phyloP scores from a whole-genome alignment of 2,888 invertebrate species.

The Lithophane semibrunnea region DNA sequence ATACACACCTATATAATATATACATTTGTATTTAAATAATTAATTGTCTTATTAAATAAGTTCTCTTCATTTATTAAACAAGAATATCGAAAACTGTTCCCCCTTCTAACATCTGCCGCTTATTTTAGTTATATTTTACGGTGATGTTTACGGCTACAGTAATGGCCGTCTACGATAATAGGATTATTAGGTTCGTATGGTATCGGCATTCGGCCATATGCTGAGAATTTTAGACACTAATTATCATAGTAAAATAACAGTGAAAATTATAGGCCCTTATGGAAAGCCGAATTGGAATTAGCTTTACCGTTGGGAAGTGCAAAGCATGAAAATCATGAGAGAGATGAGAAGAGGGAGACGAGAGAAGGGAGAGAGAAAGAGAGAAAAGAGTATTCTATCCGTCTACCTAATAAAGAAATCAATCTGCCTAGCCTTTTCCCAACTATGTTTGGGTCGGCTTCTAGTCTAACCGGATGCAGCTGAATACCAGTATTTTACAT shows the following conservation, averaged over 20 bases:
- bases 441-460: too few relatives aligned
- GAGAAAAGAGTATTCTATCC: background rate
- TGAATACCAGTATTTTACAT: too few relatives aligned
- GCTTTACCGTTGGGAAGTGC: background rate
- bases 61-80: background rate
- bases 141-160: constrained; percentile 24
- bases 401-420: too few relatives aligned
- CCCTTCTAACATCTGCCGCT: constrained; percentile 42
- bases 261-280: background rate
- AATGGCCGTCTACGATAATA: constrained; percentile 11
- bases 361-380: background rate
- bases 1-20: too few relatives aligned
- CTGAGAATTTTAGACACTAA: background rate
- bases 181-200: constrained; percentile 18
- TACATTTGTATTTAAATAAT: background rate
- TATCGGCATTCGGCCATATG: constrained; percentile 20
- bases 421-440: too few relatives aligned
- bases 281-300: background rate
- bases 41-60: background rate
- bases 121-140: constrained; percentile 36
- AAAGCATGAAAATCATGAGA: background rate
- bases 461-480: too few relatives aligned
- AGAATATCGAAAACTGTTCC: constrained; percentile 11
- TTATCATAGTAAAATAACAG: background rate
- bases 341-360: background rate